These are phyloP conservation scores for Acrobasis suavella DNA, from an alignment of 2,888 invertebrate genomes.

Conservation along the genomic window DNA sequence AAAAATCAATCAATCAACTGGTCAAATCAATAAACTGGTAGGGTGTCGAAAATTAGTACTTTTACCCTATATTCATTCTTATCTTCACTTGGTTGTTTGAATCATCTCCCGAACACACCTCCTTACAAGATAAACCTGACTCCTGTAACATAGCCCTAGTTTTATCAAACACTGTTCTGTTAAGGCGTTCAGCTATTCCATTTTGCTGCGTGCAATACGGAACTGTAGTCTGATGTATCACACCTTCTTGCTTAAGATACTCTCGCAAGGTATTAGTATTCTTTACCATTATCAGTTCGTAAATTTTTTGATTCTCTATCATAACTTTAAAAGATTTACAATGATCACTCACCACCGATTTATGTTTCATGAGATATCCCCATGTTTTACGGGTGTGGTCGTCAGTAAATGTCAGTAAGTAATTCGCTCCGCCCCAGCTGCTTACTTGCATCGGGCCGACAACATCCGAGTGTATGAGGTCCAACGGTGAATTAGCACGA, in stretches of 20 bases:
- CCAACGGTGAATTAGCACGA: background rate
- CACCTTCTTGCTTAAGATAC: no score
- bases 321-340: background rate
- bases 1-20: no score
- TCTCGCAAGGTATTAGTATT: no score
- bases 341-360: background rate
- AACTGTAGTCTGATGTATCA: conserved; percentile 32
- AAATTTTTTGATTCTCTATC: conserved; percentile 23
- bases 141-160: background rate
- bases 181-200: conserved; percentile 41
- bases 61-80: no score
- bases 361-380: background rate
- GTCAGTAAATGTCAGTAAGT: background rate
- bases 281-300: no score
- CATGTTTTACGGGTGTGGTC: background rate
- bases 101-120: no score
- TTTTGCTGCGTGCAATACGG: conserved; percentile 44
- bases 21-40: no score
- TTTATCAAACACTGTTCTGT: background rate
- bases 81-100: no score
- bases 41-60: no score
- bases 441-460: background rate
- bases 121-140: background rate
- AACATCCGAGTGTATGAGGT: background rate
- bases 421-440: background rate